Conservation (phyloP, 2,113 vertebrate species). For the Datnioides undecimradiatus region DNA sequence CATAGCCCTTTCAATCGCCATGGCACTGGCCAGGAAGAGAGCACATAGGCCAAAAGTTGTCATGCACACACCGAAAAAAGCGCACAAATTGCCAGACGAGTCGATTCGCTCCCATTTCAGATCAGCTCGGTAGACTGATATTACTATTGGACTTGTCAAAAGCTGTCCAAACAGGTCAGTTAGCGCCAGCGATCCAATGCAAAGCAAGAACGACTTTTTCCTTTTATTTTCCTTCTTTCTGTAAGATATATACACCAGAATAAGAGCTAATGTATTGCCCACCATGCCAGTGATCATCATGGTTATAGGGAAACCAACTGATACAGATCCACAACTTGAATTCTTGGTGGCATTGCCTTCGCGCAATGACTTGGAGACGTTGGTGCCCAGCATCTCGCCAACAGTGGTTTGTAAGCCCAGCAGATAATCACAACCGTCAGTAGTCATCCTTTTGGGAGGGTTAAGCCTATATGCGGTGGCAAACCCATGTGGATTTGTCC, state of each 20-base stretch:
- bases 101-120: conserved; percentile 88
- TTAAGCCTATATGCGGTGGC: neutral
- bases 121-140: conserved; percentile 89
- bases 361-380: conserved; percentile 67
- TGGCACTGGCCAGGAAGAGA: conserved; percentile 92
- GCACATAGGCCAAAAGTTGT: conserved; percentile 94
- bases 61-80: conserved; percentile 95
- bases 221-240: conserved; percentile 88
- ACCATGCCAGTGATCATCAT: conserved; percentile 95
- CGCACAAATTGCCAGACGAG: conserved; percentile 87
- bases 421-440: conserved; percentile 55
- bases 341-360: conserved; percentile 65
- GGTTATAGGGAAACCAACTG: conserved; percentile 90
- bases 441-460: conserved; percentile 60
- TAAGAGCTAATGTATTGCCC: conserved; percentile 93
- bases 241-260: conserved; percentile 90
- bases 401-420: conserved; percentile 1
- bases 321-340: conserved; percentile 84
- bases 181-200: conserved; percentile 93
- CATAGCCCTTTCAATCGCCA: conserved; percentile 93
- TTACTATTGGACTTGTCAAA: conserved; percentile 94
- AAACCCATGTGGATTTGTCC: neutral
- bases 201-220: conserved; percentile 93
- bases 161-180: conserved; percentile 94
- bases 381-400: conserved; percentile 74